Conservation (phyloP, 2,113 vertebrate species). For the Brachyistius frenatus region DNA sequence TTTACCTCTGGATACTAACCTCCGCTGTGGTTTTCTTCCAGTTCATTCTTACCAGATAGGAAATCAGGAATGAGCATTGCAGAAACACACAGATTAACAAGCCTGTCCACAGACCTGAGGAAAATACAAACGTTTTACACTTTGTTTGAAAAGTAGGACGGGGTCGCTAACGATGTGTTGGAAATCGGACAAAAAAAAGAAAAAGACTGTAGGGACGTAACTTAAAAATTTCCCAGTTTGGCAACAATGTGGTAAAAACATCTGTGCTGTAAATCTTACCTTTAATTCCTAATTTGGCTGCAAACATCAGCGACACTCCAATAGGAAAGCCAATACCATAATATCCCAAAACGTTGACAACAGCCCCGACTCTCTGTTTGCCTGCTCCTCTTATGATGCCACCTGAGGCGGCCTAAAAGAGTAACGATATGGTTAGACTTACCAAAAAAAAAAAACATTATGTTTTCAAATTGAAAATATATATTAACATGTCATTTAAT, state of each 20-base stretch:
- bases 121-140: slow-evolving; percentile 13
- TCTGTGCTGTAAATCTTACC: slow-evolving; percentile 76
- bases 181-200: not conserved
- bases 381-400: slow-evolving; percentile 87
- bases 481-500: not conserved
- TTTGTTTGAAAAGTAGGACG: not conserved
- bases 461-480: not conserved
- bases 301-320: slow-evolving; percentile 87
- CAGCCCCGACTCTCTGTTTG: slow-evolving; percentile 88
- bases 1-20: slow-evolving; percentile 74
- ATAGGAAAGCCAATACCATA: slow-evolving; percentile 87
- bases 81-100: slow-evolving; percentile 82
- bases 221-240: not conserved
- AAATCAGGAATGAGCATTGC: slow-evolving; percentile 82
- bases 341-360: slow-evolving; percentile 81
- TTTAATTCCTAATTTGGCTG: slow-evolving; percentile 84
- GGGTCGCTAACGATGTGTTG: not conserved
- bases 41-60: slow-evolving; percentile 83
- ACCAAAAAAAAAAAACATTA: not conserved
- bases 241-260: slow-evolving; percentile 11
- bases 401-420: slow-evolving; percentile 74
- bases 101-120: slow-evolving; percentile 90
- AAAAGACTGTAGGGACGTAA: not conserved
- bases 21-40: slow-evolving; percentile 87
- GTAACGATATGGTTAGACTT: not conserved